Conservation (phyloP, 2,797 vertebrate species). For the Anabas testudineus region DNA sequence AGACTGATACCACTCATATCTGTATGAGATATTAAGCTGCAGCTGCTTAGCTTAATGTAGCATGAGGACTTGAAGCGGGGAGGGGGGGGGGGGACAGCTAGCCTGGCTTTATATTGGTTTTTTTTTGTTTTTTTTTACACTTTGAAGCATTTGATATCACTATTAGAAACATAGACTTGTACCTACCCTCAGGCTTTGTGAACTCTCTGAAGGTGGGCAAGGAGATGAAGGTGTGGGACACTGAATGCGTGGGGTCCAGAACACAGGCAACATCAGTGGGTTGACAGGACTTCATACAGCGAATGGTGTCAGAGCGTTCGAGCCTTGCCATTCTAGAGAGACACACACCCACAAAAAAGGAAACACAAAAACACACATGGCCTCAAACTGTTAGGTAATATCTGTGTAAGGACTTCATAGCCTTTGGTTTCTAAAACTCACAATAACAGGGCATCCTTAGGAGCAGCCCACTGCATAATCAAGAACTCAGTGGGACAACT, state of each 20-base stretch:
- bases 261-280: constrained; percentile 88
- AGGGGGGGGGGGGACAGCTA: background rate
- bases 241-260: constrained; percentile 89
- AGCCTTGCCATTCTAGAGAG: constrained; percentile 78
- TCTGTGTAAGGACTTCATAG: constrained; percentile 42
- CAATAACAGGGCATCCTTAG: constrained; percentile 66
- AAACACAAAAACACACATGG: constrained; percentile 47
- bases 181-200: constrained; percentile 91
- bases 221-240: constrained; percentile 95
- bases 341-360: constrained; percentile 45
- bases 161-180: background rate
- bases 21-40: background rate
- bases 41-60: background rate
- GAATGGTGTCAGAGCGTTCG: constrained; percentile 89
- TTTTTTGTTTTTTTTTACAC: background rate
- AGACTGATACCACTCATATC: background rate
- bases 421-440: constrained; percentile 56
- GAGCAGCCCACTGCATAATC: constrained; percentile 67
- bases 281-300: constrained; percentile 93
- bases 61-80: background rate
- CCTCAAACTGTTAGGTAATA: constrained; percentile 61
- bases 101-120: background rate
- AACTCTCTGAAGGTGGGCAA: constrained; percentile 96
- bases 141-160: background rate
- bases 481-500: constrained; percentile 64